A percentile compares a stretch with the other conserved stretches of the same genome.
phyloP scores from a whole-genome alignment of 2,888 invertebrate genomes.

The Eugnorisma glareosa region DNA sequence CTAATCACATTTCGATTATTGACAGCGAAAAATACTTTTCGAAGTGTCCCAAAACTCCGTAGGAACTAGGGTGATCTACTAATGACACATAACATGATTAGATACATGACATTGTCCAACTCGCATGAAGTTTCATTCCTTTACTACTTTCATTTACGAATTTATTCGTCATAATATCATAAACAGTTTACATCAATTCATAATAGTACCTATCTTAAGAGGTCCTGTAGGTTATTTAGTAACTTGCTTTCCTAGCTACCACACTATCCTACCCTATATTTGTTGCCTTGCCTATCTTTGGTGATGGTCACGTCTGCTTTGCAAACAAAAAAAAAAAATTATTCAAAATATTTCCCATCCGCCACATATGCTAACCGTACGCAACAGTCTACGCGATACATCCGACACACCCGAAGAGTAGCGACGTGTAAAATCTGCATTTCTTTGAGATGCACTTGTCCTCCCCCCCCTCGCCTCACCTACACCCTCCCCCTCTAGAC shows the following conservation, averaged over 20 bases:
- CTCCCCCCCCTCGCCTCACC: conserved; percentile 64
- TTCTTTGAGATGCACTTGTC: conserved; percentile 91
- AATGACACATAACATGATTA: too few relatives aligned
- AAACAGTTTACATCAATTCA: too few relatives aligned
- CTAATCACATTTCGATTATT: neutral
- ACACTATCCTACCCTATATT: too few relatives aligned
- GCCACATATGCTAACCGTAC: conserved; percentile 73
- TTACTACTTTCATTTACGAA: too few relatives aligned
- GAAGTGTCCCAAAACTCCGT: rapidly evolving
- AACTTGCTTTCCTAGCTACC: too few relatives aligned
- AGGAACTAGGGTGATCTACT: neutral
- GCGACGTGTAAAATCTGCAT: conserved; percentile 91
- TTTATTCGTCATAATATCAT: too few relatives aligned
- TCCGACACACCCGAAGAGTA: conserved; percentile 87
- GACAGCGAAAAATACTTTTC: neutral
- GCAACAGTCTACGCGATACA: conserved; percentile 78
- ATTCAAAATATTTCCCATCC: too few relatives aligned
- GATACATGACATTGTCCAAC: too few relatives aligned
- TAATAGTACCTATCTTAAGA: too few relatives aligned
- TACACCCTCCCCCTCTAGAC: conserved; percentile 74
- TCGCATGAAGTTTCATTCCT: too few relatives aligned
- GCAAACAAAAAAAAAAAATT: neutral
- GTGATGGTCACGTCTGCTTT: neutral
- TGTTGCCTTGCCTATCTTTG: neutral
- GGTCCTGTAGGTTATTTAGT: too few relatives aligned